Evolutionary conservation across 2,797 vertebrate genomes (phyloP), one percentile per base, ranked within the genome.

Genomic region (Enteromius radiatus): DNA sequence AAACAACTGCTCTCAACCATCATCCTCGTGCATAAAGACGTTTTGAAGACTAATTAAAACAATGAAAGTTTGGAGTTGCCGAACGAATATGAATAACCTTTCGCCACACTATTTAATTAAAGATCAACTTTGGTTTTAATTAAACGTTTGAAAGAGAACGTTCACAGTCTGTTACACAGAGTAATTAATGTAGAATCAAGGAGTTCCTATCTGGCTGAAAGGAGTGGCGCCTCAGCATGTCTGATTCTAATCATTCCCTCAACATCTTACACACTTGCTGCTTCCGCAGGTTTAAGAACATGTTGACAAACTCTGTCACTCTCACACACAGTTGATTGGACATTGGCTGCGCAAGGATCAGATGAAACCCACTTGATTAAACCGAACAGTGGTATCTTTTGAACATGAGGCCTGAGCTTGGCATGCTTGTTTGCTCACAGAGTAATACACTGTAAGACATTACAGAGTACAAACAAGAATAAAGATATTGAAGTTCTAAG

Each of bases 171-270:
- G 86, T 88, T 90, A 89, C 88, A 89, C 89, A 86, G 84, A 87
- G 88, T 92, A 91, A 91, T 93, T 91, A 92, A 89, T 73, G 83
- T 63, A 85, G 86, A 91, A 91, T 89, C 87, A 86, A 90, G 86
- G 56, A 77, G 86, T 85, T 89, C 75, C 85, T 89, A 64, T 69
- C 77, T 19, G 36, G 38, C 77, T 85, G 78, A 80, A 86, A 78
- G 23, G 43, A 64, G 43, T 2, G 7, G 33, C 47, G 23, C 80
- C 81, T 86, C 80, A 26, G 38, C 41, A 67, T 89, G 74, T 84
- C 81, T 87, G 87, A 89, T 86, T 85, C 75, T 80, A 63, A 80
- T 88, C 86, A 78, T 76, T 45, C 52, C 85, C 85, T 74, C 86
- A 61, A 75, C 77, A 59, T 83, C 31, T 59, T 80, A 86, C 82